Conservation (phyloP, 2,113 vertebrate species). For the Bos taurus region DNA sequence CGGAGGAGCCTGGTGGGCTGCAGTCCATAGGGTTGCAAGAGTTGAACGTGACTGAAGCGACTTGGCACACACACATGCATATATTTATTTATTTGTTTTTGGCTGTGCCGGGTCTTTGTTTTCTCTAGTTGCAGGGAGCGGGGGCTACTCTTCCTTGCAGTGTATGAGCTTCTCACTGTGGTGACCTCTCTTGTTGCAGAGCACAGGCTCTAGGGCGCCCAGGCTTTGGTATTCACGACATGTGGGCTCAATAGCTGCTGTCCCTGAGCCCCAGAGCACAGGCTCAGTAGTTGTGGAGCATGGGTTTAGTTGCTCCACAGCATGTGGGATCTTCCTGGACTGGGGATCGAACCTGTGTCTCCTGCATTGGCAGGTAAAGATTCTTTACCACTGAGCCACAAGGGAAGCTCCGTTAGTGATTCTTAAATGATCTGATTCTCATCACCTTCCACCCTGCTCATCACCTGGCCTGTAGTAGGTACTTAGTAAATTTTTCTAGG, state of each 20-base stretch:
- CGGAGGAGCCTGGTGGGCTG: background rate
- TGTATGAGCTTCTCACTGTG: background rate
- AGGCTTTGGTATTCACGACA: background rate
- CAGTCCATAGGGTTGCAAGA: background rate
- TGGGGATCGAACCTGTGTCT: background rate
- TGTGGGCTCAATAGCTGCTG: background rate
- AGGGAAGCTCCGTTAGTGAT: background rate
- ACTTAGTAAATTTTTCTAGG: background rate
- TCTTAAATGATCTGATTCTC: background rate
- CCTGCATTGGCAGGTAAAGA: background rate
- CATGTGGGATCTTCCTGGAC: background rate
- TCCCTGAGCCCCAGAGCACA: background rate
- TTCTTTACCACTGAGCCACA: background rate
- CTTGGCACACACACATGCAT: background rate
- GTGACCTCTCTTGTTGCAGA: background rate
- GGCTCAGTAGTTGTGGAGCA: background rate
- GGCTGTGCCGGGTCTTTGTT: background rate
- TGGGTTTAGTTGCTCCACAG: background rate
- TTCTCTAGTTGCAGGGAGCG: background rate
- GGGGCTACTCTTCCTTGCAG: background rate
- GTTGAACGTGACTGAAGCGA: background rate
- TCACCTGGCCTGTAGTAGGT: background rate
- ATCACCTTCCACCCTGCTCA: background rate
- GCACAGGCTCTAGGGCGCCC: background rate
- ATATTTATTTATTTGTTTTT: background rate